Percentiles rank a stretch among this genome's conserved stretches.
phyloP scores from a whole-genome alignment of 2,888 invertebrate species.

The Parelbella ahira region DNA sequence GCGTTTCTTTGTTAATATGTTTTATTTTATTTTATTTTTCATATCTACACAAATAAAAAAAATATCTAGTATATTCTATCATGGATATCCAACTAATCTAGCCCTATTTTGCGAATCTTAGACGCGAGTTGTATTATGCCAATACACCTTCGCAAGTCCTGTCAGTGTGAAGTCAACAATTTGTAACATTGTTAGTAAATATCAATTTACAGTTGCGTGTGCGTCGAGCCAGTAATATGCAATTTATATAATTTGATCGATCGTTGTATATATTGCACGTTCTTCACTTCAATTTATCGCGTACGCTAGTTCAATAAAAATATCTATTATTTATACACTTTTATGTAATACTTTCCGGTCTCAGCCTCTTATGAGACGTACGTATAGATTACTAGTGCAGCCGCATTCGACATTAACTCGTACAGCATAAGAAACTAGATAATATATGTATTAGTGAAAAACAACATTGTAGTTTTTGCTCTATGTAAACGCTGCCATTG shows the following conservation, averaged over 20 bases:
- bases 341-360: conserved; percentile 9
- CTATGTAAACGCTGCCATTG: background rate
- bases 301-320: conserved; percentile 12
- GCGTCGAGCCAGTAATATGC: no score
- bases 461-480: background rate
- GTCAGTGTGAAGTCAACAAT: no score
- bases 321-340: conserved; percentile 10
- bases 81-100: no score
- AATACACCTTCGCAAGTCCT: no score
- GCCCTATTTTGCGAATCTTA: no score
- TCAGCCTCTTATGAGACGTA: background rate
- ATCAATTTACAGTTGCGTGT: no score
- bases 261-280: conserved; percentile 5
- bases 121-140: no score
- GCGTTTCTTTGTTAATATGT: no score
- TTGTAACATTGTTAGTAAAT: no score
- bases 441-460: conserved; percentile 1
- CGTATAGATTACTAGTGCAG: background rate
- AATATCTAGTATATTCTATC: no score
- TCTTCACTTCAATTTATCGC: conserved; percentile 6
- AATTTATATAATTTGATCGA: conserved; percentile 3
- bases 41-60: no score
- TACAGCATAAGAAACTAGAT: conserved; percentile 2
- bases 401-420: background rate
- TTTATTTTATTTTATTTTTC: no score